These are phyloP conservation scores for Zaprionus davidi DNA, from an alignment of 1,140 invertebrate genomes.

Conservation along the genomic window DNA sequence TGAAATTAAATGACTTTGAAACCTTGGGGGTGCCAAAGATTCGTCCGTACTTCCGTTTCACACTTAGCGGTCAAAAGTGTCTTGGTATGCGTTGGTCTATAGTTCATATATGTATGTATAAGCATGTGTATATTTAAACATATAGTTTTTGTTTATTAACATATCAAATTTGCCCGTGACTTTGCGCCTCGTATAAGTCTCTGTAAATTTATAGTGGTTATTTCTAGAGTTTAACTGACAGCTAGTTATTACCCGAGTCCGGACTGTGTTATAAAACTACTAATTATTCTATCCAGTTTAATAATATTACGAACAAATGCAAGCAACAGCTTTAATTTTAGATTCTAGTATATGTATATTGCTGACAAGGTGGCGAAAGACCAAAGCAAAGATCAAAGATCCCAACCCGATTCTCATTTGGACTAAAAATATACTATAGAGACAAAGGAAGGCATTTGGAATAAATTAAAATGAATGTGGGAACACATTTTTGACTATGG, in stretches of 20 bases:
- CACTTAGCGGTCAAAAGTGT: constrained; percentile 55
- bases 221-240: not conserved
- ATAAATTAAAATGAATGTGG: not conserved
- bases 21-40: constrained; percentile 67
- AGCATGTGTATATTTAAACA: constrained; percentile 24
- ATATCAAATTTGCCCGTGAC: constrained; percentile 50
- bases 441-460: constrained; percentile 3
- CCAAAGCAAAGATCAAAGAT: constrained; percentile 54
- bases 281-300: constrained; percentile 3
- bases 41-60: constrained; percentile 80
- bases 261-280: not conserved
- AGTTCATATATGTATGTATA: constrained; percentile 30
- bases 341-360: not conserved
- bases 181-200: constrained; percentile 4
- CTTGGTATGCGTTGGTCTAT: not conserved
- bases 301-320: not conserved
- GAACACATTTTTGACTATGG: not conserved
- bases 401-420: constrained; percentile 15
- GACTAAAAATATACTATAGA: constrained; percentile 39
- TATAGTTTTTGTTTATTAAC: constrained; percentile 57
- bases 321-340: not conserved
- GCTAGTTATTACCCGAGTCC: not conserved
- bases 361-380: not conserved
- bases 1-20: constrained; percentile 74
- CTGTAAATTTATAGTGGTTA: not conserved